Conservation (phyloP, 2,113 vertebrate species). For the Antechinus flavipes region DNA sequence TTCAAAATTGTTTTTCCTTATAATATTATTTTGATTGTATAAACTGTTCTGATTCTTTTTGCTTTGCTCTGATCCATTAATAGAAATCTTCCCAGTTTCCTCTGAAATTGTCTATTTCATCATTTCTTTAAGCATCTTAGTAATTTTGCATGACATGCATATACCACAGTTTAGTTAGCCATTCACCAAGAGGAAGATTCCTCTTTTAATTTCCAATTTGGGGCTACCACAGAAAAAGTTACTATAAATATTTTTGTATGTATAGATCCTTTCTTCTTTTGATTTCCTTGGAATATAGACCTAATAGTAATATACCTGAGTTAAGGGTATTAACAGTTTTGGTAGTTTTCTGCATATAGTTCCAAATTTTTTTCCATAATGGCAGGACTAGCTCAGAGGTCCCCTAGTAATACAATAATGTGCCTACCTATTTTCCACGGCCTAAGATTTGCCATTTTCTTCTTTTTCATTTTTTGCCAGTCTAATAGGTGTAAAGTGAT, state of each 20-base stretch:
- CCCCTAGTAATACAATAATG: background rate
- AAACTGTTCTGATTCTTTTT: background rate
- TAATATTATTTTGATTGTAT: background rate
- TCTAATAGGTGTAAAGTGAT: background rate
- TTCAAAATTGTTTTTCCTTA: background rate
- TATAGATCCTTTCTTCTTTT: background rate
- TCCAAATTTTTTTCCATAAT: background rate
- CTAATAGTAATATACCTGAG: background rate
- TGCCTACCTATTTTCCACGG: background rate
- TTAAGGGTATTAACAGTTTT: background rate
- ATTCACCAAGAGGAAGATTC: background rate
- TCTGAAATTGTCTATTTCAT: background rate
- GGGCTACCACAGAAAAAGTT: background rate
- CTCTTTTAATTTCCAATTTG: background rate
- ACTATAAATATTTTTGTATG: background rate
- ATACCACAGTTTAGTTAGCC: background rate
- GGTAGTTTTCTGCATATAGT: background rate
- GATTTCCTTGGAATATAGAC: background rate
- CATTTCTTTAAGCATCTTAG: background rate
- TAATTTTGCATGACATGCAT: background rate
- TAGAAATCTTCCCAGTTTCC: background rate
- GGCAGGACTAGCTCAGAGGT: background rate
- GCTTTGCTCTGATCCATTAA: background rate
- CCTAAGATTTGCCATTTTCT: background rate
- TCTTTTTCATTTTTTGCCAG: background rate